phyloP scores from a whole-genome alignment of 2,797 vertebrate species.

The Graptemys geographica region DNA sequence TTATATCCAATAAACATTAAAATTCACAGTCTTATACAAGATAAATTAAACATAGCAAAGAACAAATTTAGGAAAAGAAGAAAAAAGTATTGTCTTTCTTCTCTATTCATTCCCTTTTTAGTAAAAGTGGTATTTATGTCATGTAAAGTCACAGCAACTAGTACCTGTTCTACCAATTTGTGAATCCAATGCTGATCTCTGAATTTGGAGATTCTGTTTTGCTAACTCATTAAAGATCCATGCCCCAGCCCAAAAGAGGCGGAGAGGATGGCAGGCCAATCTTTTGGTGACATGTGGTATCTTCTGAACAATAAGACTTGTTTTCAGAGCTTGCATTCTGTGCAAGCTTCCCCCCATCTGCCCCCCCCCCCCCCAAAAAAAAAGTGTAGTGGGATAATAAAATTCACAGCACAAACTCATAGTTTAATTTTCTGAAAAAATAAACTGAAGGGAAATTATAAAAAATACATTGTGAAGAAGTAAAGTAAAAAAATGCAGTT shows the following conservation, averaged over 20 bases:
- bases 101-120: background rate
- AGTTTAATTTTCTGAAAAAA: background rate
- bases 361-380: background rate
- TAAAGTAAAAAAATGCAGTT: background rate
- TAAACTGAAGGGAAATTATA: background rate
- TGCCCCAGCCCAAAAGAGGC: fast-evolving
- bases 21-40: background rate
- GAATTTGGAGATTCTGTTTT: background rate
- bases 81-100: background rate
- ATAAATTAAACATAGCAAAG: background rate
- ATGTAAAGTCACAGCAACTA: background rate
- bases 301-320: background rate
- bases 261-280: background rate
- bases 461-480: background rate
- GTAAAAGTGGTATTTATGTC: background rate
- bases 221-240: background rate
- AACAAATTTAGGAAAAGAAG: background rate
- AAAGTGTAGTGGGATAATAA: background rate
- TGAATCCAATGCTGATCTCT: background rate
- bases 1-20: background rate
- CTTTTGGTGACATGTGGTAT: background rate
- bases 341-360: background rate
- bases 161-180: background rate
- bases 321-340: background rate
- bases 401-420: background rate